Evolutionary conservation across 2,888 invertebrate species (phyloP), one percentile per base, ranked within the genome.

Genomic region (Sturmia bella): DNA sequence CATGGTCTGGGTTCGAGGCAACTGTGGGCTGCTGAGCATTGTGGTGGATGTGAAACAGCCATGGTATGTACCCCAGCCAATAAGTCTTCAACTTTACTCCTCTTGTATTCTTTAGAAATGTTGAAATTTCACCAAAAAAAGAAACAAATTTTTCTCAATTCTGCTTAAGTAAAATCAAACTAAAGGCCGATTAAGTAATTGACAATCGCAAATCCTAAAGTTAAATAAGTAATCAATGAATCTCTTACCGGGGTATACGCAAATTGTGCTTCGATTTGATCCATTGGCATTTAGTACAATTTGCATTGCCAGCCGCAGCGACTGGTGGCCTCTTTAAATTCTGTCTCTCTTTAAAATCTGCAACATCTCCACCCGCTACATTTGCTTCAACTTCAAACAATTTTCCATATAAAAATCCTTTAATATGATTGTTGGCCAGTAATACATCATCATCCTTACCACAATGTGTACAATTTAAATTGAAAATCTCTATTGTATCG

Each of bases 401-500:
- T 21, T 59, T 27, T 24, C 39, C 48, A 57, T 61, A 50, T 50
- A 27, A 21, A 2, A 48, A 69, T 69, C 12, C 75, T 64, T 63
- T 68, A 45, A 27, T 59, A n/a, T 59, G 32, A 39, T 59, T 72
- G 54, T 69, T 70, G 52, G 72, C 63, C 74, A 83, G n/a, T n/a
- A n/a, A 75, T 73, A 61, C 48, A 73, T 80, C 57, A 73, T 78
- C 59, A n/a, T n/a, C n/a, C n/a, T n/a, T n/a, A n/a, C n/a, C n/a
- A 45, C 21, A 54, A 73, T 83, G 79, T 48, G 73, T 27, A 76
- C 64, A 78, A 59, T 76, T 80, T 32, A 84, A 79, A 79, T 84
- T 83, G 81, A 84, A 86, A 84, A 79, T 85, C 84, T 86, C 87
- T 80, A 86, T 83, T 70, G 85, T 84, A 84, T 86, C 86, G 61